Evolutionary conservation across 2,113 vertebrate genomes (phyloP), one percentile per base, ranked within the genome.

Genomic region (Pluvialis apricaria): DNA sequence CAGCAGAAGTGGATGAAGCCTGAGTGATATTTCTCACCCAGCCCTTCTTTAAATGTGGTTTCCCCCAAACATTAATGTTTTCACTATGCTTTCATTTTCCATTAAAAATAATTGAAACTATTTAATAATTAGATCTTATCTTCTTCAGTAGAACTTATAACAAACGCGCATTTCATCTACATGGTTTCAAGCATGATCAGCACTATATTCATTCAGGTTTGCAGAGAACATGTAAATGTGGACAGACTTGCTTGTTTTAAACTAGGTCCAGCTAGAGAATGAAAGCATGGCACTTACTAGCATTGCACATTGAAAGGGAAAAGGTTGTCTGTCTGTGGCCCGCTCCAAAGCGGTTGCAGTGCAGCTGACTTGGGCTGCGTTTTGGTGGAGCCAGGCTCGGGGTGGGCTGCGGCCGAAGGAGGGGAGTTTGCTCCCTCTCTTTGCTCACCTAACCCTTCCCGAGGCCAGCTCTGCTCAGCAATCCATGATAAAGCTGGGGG

Each of bases 1-100:
- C 88, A 87, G 55, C 32, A 86, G 52, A 87, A 85, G 18, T 32
- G 40, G 72, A 82, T 66, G 84, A 95, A 92, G 66, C 13, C 83
- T 82, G 66, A 84, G 79, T 86, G 73, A 79, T 86, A 55, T 42
- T 96, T 95, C 94, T 91, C 42, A 89, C 66, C 66, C 77, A 92
- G 32, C 25, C 32, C 32, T 90, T 68, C 57, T 92, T 95, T 85
- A 92, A 92, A 94, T 84, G 62, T 85, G 91, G 49, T 85, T 96
- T 82, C n/a, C 94, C 15, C 34, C 29, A 79, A 76, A 92, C 16
- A n/a, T 82, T 68, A 58, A 40, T 68, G 42, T 85, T 91, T 92
- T 72, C 58, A 72, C 25, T 76, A 5, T 62, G 25, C 54, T 90
- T 97, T 87, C 34, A 52, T 96, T 92, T 95, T 76, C 62, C 47